Evolutionary conservation across 2,888 invertebrate species (phyloP), one percentile per base, ranked within the genome.

Genomic region (Noctuana brunneofusca): DNA sequence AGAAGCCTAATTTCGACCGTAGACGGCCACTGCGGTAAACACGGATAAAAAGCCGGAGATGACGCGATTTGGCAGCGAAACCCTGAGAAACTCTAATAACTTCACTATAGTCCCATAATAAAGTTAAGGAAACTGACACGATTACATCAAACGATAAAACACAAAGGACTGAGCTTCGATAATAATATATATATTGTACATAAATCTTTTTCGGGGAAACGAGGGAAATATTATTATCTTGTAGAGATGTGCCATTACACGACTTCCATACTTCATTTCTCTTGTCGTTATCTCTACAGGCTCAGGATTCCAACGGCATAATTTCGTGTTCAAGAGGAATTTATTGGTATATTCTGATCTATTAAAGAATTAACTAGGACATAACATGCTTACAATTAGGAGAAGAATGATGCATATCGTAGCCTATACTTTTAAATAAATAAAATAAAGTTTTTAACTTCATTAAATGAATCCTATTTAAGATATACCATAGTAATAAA

Each of bases 171-270:
- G 24, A 27, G 50, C 9, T 9, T 14, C 50, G 6, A 50, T 16
- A 30, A 30, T 4, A 4, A 16, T 50, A 20, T 43, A 32, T 9
- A 11, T 50, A 55, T 11, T 24, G n/a, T 38, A 3, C 38, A n/a
- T 22, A 24, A 24, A 22, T 50, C 14, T 52, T 32, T 52, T 30
- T 18, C 3, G 16, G 14, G 32, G 30, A 18, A 9, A 18, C 32
- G 16, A 11, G 32, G 22, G 11, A 32, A 52, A 52, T 32, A 32
- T 52, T 52, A 52, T 32, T 30, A 50, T 52, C 52, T 9, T 50
- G 50, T 50, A 52, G 12, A 52, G 18, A 52, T 52, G 32, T 32
- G 20, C 50, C 8, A 50, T 50, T 50, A 50, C 50, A 50, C 50
- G 50, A 50, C 38, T 16, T 50, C 50, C 27, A 16, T 27, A 16